Conservation (phyloP, 2,113 vertebrate genomes). For the Diadophis punctatus region DNA sequence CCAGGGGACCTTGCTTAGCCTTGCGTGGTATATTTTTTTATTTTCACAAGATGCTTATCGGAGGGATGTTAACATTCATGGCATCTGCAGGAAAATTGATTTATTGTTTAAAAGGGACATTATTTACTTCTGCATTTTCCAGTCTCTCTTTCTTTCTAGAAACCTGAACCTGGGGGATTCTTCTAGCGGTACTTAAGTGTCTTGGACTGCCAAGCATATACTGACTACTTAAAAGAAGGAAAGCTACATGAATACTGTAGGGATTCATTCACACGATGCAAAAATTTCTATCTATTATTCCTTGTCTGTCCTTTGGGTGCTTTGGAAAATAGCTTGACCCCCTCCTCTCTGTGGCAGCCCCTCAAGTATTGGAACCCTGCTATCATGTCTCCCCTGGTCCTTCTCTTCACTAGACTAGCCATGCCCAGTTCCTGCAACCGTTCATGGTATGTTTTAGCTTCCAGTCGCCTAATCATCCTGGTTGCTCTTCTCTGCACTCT, state of each 20-base stretch:
- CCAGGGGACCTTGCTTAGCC: conserved; percentile 24
- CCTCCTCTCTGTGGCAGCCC: too few relatives aligned
- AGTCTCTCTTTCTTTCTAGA: not conserved
- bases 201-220: not conserved
- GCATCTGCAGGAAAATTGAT: not conserved
- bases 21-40: not conserved
- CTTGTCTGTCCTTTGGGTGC: too few relatives aligned
- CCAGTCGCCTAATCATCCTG: too few relatives aligned
- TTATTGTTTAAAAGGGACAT: not conserved
- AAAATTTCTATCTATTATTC: too few relatives aligned
- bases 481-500: too few relatives aligned
- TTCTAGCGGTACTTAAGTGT: not conserved
- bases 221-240: not conserved
- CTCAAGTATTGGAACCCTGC: too few relatives aligned
- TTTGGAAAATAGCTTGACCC: too few relatives aligned
- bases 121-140: not conserved
- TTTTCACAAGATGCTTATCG: conserved; percentile 30
- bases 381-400: too few relatives aligned
- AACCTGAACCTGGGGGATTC: not conserved
- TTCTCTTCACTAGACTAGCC: too few relatives aligned
- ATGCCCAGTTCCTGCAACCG: too few relatives aligned
- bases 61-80: conserved; percentile 37
- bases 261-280: too few relatives aligned
- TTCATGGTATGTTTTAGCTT: too few relatives aligned
- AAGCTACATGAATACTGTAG: not conserved